Evolutionary conservation across 2,888 invertebrate species (phyloP).

Genomic region (Julus scandinavius): DNA sequence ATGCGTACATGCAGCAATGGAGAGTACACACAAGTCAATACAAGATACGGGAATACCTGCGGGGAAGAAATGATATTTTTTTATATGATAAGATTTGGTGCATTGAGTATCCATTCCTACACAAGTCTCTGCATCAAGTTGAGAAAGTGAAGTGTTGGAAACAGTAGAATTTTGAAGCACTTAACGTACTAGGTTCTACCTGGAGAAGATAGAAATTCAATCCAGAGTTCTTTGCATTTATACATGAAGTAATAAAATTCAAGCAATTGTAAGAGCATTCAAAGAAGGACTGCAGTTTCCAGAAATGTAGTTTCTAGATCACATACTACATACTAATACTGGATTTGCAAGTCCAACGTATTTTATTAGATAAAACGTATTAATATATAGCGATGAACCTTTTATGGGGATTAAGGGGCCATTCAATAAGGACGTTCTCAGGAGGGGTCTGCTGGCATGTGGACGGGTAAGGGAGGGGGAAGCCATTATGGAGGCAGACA

Average conservation of each 20-base stretch:
- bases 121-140: background rate
- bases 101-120: background rate
- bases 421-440: too few species aligned
- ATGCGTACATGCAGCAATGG: background rate
- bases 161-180: background rate
- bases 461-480: too few species aligned
- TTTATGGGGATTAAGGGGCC: too few species aligned
- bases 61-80: background rate
- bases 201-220: background rate
- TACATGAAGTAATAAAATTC: constrained; percentile 30
- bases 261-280: background rate
- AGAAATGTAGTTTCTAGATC: background rate
- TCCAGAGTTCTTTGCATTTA: background rate
- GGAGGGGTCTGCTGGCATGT: too few species aligned
- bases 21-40: background rate
- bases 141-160: background rate
- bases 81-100: background rate
- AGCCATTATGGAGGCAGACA: too few species aligned
- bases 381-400: too few species aligned
- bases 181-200: background rate
- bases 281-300: background rate
- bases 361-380: background rate
- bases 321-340: background rate
- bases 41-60: background rate
- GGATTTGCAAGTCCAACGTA: background rate